phyloP scores from a whole-genome alignment of 2,113 vertebrate genomes.

The Phylloscopus trochiloides region DNA sequence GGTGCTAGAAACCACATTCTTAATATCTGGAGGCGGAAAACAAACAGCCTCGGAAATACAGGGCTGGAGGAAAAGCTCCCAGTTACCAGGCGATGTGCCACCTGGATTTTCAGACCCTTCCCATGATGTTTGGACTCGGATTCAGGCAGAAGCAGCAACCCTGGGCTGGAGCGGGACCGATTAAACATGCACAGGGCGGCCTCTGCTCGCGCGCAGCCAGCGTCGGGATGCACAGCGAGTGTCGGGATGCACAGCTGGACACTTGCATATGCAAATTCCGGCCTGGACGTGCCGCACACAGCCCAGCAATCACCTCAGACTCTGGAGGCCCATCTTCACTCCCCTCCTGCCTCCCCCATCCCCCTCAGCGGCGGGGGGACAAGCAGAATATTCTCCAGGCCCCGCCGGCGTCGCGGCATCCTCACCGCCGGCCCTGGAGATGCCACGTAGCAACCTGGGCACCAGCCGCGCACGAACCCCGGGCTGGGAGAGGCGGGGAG shows the following conservation, averaged over 20 bases:
- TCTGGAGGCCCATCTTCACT: fast-evolving
- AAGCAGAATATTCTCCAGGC: background rate
- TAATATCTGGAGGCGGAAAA: background rate
- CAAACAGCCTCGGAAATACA: background rate
- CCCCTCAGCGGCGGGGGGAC: background rate
- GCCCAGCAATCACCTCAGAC: background rate
- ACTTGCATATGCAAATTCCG: background rate
- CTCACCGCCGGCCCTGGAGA: background rate
- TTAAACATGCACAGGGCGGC: background rate
- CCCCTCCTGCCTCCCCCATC: background rate
- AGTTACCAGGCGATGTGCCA: fast-evolving
- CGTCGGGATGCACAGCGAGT: background rate
- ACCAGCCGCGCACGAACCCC: background rate
- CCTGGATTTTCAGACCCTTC: background rate
- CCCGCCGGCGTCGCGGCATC: background rate
- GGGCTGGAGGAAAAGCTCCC: background rate
- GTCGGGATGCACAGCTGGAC: slow-evolving; percentile 35
- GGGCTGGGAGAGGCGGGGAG: background rate
- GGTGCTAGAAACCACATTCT: background rate
- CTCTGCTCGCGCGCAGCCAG: background rate
- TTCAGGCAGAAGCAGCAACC: background rate
- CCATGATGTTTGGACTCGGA: fast-evolving
- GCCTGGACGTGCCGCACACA: background rate
- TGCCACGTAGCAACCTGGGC: slow-evolving; percentile 13
- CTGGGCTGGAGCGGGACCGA: background rate